phyloP scores from a whole-genome alignment of 2,113 vertebrate genomes.

The Epinephelus cyanopodus region DNA sequence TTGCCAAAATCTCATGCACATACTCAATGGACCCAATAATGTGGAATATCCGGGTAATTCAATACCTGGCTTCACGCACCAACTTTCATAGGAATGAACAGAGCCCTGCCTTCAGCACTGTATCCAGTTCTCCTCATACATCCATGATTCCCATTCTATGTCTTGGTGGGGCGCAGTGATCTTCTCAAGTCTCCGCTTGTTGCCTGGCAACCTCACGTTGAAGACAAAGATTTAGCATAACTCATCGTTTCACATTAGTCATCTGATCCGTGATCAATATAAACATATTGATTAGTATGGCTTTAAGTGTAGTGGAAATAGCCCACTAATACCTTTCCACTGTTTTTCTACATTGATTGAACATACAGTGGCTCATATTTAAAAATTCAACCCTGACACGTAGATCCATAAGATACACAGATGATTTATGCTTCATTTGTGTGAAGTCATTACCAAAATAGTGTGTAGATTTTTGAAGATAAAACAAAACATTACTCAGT shows the following conservation, averaged over 20 bases:
- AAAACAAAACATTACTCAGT: not conserved
- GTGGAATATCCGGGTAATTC: too few species aligned
- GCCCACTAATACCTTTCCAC: not conserved
- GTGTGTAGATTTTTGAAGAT: not conserved
- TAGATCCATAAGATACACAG: not conserved
- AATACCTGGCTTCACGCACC: too few species aligned
- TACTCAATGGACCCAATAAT: too few species aligned
- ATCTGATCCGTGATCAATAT: not conserved
- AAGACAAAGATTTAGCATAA: not conserved
- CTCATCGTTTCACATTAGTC: not conserved
- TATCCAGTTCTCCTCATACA: too few species aligned
- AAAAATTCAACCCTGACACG: not conserved
- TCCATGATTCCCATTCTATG: not conserved
- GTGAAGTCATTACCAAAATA: conserved; percentile 4
- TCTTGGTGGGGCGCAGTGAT: not conserved
- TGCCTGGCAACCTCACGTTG: not conserved
- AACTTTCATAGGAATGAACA: too few species aligned
- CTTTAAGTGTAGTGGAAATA: not conserved
- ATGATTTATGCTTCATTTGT: conserved; percentile 35
- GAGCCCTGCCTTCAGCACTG: too few species aligned
- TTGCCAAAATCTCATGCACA: too few species aligned
- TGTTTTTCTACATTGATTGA: not conserved
- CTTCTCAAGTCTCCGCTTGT: not conserved
- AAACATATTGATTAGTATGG: not conserved
- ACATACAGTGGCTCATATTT: not conserved